phyloP scores from a whole-genome alignment of 2,113 vertebrate species.

The Sceloporus tristichus region DNA sequence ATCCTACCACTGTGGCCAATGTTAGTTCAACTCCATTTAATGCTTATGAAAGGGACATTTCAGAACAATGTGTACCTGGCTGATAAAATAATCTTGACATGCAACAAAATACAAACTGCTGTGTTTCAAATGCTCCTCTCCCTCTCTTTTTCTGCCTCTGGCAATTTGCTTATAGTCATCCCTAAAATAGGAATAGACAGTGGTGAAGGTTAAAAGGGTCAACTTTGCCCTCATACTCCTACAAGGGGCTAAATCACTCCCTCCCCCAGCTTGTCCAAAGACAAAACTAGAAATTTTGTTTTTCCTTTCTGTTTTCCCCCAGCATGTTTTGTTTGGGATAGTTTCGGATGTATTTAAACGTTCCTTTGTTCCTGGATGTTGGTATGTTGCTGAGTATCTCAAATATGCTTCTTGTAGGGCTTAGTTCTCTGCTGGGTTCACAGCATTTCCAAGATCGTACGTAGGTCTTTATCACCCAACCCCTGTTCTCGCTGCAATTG shows the following conservation, averaged over 20 bases:
- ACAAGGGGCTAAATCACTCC: no score
- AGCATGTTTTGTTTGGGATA: no score
- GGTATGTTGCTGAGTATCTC: not conserved
- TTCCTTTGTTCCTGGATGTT: no score
- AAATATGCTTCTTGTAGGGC: not conserved
- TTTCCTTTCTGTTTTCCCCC: not conserved
- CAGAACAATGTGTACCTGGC: not conserved
- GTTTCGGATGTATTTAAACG: no score
- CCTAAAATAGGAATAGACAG: not conserved
- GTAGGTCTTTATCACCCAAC: no score
- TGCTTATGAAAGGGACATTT: not conserved
- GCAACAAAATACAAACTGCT: not conserved
- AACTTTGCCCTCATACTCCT: no score
- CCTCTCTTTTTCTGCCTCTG: not conserved
- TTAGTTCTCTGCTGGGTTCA: not conserved
- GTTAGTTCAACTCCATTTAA: not conserved
- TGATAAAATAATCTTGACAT: not conserved
- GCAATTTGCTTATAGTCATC: not conserved
- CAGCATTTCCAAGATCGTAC: not conserved
- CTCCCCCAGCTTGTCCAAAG: no score
- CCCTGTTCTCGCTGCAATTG: no score
- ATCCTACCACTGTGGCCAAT: not conserved
- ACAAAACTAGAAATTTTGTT: no score
- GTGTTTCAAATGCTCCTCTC: not conserved
- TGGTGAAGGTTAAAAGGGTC: no score